Evolutionary conservation across 2,888 invertebrate species (phyloP).

Genomic region (Yponomeuta sedellus): DNA sequence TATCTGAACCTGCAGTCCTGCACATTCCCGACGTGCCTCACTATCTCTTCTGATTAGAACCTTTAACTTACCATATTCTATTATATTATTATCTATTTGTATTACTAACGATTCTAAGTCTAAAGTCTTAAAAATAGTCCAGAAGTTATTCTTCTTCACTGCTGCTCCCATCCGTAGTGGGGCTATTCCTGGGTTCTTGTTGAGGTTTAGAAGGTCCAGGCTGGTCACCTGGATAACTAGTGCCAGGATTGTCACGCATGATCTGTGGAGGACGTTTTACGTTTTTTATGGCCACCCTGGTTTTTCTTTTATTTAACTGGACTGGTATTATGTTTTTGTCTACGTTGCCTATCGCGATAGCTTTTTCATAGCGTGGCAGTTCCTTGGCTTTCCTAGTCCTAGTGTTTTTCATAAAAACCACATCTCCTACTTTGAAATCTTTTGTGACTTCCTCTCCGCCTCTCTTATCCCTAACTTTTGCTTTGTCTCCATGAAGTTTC

Average conservation of each 20-base stretch:
- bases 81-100: too few species aligned
- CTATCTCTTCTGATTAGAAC: too few species aligned
- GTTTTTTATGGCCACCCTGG: constrained; percentile 19
- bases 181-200: constrained; percentile 14
- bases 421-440: constrained; percentile 18
- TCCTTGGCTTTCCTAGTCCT: constrained; percentile 25
- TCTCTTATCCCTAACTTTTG: constrained; percentile 17
- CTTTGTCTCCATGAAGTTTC: constrained; percentile 15
- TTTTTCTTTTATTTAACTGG: neutral
- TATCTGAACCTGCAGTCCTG: too few species aligned
- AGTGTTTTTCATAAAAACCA: constrained; percentile 25
- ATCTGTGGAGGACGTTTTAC: constrained; percentile 23
- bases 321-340: constrained; percentile 21
- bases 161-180: too few species aligned
- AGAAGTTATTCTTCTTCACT: too few species aligned
- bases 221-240: constrained; percentile 16
- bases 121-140: too few species aligned
- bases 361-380: constrained; percentile 25
- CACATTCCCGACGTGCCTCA: too few species aligned
- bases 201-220: constrained; percentile 18
- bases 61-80: too few species aligned
- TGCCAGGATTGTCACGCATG: constrained; percentile 7
- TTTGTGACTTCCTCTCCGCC: constrained; percentile 20
- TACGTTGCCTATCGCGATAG: constrained; percentile 22
- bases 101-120: too few species aligned